These are phyloP conservation scores for Drosophila lacertosa DNA, from an alignment of 1,140 invertebrate genomes.

Conservation along the genomic window DNA sequence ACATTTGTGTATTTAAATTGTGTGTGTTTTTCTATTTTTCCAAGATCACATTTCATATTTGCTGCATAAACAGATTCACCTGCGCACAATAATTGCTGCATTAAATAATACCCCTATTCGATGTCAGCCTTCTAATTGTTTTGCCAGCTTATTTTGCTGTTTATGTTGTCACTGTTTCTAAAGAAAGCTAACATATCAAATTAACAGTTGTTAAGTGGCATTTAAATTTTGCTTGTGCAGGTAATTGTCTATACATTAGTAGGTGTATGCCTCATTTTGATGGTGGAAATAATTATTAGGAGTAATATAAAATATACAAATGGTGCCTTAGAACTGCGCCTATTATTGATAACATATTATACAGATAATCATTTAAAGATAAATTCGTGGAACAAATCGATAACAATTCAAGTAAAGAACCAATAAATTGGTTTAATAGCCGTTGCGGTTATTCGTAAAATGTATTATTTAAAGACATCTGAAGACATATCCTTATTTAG, in stretches of 20 bases:
- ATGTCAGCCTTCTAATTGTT: conserved; percentile 12
- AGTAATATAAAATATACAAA: too few species aligned
- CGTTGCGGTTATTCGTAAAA: too few species aligned
- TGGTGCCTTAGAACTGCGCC: background rate
- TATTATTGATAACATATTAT: background rate
- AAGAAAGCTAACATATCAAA: conserved; percentile 1
- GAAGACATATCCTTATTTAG: too few species aligned
- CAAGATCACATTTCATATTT: conserved; percentile 4
- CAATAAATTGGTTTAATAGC: too few species aligned
- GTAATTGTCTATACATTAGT: background rate
- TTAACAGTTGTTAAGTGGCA: conserved; percentile 1
- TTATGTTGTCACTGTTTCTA: conserved; percentile 7
- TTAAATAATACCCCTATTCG: conserved; percentile 2
- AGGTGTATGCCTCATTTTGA: too few species aligned
- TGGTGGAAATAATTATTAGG: too few species aligned
- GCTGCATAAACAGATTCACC: conserved; percentile 10
- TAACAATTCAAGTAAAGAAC: background rate
- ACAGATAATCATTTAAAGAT: too few species aligned
- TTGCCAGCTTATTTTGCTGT: background rate
- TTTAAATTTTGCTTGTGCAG: background rate
- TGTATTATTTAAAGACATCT: too few species aligned
- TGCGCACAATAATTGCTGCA: conserved; percentile 2
- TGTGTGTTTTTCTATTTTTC: background rate
- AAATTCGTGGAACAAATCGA: too few species aligned
- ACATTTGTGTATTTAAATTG: background rate